Evolutionary conservation across 2,113 vertebrate genomes (phyloP).

Genomic region (Cebidichthys violaceus): DNA sequence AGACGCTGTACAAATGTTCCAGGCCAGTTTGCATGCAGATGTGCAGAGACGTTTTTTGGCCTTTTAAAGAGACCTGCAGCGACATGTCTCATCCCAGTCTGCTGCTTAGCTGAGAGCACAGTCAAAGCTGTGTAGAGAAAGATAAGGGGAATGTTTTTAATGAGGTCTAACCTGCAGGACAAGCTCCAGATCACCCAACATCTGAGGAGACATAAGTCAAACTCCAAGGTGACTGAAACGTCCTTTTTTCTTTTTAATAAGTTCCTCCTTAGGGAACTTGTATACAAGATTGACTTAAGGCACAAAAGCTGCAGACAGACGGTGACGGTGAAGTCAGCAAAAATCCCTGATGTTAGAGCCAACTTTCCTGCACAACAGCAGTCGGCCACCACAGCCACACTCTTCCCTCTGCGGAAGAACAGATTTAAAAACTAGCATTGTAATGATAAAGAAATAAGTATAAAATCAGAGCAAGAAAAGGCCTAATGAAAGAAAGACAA

Average conservation of each 20-base stretch:
- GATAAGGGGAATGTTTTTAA: slow-evolving; percentile 24
- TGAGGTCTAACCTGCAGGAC: slow-evolving; percentile 3
- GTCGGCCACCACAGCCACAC: neutral
- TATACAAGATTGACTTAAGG: neutral
- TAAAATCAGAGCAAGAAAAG: neutral
- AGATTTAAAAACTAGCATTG: neutral
- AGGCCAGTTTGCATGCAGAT: slow-evolving; percentile 5
- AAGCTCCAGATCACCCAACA: slow-evolving; percentile 11
- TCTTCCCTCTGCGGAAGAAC: neutral
- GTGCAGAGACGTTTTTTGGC: neutral
- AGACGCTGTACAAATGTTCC: neutral
- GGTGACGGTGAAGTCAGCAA: neutral
- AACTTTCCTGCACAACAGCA: neutral
- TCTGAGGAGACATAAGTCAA: slow-evolving; percentile 7
- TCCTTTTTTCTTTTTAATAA: neutral
- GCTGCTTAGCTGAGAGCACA: neutral
- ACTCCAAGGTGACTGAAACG: neutral
- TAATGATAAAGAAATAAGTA: neutral
- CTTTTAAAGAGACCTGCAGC: neutral
- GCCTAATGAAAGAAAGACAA: neutral
- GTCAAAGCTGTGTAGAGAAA: slow-evolving; percentile 24
- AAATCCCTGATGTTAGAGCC: neutral
- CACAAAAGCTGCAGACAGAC: slow-evolving; percentile 19
- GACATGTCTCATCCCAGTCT: neutral
- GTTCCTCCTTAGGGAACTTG: neutral